These are phyloP conservation scores for Zoanthus gigantus DNA, from an alignment of 92 coral and sea anemone genomes.

Conservation along the genomic window DNA sequence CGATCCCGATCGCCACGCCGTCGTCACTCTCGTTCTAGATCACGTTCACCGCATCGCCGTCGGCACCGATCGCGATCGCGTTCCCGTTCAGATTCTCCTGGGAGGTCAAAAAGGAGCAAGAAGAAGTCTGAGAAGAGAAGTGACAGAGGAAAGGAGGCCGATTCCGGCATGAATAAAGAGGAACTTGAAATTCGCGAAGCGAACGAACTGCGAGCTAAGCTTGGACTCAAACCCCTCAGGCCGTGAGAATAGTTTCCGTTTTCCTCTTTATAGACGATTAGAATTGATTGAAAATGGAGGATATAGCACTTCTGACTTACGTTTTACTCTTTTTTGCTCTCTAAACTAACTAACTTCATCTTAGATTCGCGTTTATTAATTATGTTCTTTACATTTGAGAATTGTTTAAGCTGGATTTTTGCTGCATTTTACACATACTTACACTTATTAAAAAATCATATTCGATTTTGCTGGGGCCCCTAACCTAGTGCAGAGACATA, in stretches of 20 bases:
- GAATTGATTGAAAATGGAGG: too few species aligned
- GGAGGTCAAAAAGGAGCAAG: slow-evolving; percentile 78
- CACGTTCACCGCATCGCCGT: slow-evolving; percentile 97
- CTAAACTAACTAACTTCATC: too few species aligned
- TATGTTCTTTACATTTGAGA: too few species aligned
- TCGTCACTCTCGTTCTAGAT: slow-evolving; percentile 82
- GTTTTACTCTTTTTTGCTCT: too few species aligned
- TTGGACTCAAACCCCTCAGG: slow-evolving; percentile 93
- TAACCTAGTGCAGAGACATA: too few species aligned
- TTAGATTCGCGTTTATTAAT: too few species aligned
- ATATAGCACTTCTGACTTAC: too few species aligned
- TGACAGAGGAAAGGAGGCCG: slow-evolving; percentile 63
- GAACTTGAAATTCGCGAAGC: slow-evolving; percentile 92
- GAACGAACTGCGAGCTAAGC: slow-evolving; percentile 89
- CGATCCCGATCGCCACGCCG: slow-evolving; percentile 50
- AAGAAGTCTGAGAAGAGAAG: slow-evolving; percentile 76
- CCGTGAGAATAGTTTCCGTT: slow-evolving; percentile 36
- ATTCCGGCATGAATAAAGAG: slow-evolving; percentile 71
- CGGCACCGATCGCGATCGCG: slow-evolving; percentile 84
- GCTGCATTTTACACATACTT: too few species aligned
- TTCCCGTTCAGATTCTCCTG: slow-evolving; percentile 90
- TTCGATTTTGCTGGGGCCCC: too few species aligned
- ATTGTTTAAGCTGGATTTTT: too few species aligned
- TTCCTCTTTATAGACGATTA: too few species aligned
- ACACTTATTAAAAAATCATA: too few species aligned